Conservation (phyloP, 2,888 invertebrate species). For the Chromoteleia sp. region DNA sequence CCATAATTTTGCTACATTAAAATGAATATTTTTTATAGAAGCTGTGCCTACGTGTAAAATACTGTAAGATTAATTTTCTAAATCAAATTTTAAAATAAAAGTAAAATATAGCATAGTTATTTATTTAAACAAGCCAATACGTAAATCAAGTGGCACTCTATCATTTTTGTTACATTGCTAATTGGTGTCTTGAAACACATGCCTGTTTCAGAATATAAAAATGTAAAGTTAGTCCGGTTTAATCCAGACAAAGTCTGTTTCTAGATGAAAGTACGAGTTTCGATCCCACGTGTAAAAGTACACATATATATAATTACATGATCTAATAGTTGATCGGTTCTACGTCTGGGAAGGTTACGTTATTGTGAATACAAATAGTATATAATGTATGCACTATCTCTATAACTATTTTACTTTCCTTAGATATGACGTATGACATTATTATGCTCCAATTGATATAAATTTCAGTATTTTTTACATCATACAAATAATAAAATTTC, state of each 20-base stretch:
- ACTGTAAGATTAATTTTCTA: too few species aligned
- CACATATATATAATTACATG: slow-evolving; percentile 33
- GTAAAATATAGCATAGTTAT: not conserved
- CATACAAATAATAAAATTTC: too few species aligned
- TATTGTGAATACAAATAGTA: slow-evolving; percentile 5
- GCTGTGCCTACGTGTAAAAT: too few species aligned
- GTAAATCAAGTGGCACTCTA: slow-evolving; percentile 24
- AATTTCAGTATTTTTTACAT: not conserved
- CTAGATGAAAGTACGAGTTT: slow-evolving; percentile 64
- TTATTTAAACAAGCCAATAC: not conserved
- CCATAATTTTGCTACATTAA: too few species aligned
- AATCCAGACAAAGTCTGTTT: slow-evolving; percentile 56
- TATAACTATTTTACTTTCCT: not conserved
- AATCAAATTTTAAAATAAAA: not conserved
- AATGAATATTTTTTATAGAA: too few species aligned
- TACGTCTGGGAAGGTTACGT: slow-evolving; percentile 28
- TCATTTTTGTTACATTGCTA: slow-evolving; percentile 31
- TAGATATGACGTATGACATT: not conserved
- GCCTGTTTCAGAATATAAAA: slow-evolving; percentile 56
- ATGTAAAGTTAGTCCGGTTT: slow-evolving; percentile 51
- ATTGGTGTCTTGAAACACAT: slow-evolving; percentile 33
- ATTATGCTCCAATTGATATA: not conserved
- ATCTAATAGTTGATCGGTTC: slow-evolving; percentile 43
- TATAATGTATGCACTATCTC: not conserved
- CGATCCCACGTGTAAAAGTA: slow-evolving; percentile 51